A percentile compares a stretch with the other conserved stretches of the same genome.
phyloP scores from a whole-genome alignment of 53 echinoderm and acorn worm species.

The Astropecten irregularis region DNA sequence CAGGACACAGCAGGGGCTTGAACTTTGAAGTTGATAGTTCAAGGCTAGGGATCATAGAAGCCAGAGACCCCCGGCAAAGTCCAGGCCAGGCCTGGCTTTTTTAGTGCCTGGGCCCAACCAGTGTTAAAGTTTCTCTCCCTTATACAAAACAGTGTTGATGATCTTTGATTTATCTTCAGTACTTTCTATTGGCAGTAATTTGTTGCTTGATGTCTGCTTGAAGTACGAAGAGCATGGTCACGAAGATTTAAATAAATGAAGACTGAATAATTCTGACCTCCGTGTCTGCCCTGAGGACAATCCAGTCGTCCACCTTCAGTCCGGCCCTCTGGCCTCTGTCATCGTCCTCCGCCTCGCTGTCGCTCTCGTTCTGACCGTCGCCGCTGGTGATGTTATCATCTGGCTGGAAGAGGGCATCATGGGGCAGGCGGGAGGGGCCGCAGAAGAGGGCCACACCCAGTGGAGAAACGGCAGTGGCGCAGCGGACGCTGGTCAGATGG shows the following conservation, averaged over 20 bases:
- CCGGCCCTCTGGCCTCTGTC: conserved; percentile 64
- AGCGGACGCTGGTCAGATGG: conserved; percentile 77
- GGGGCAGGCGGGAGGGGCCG: conserved; percentile 91
- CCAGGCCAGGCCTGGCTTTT: too few species aligned
- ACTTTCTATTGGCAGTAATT: too few species aligned
- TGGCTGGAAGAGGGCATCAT: conserved; percentile 81
- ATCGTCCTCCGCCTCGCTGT: conserved; percentile 83
- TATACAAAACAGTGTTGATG: too few species aligned
- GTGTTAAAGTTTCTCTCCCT: too few species aligned
- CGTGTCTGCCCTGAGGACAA: conserved; percentile 81
- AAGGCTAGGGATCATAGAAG: too few species aligned
- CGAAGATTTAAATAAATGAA: neutral
- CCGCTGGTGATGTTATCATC: conserved; percentile 54
- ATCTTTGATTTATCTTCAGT: too few species aligned
- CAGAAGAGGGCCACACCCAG: conserved; percentile 87
- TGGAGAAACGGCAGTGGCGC: conserved; percentile 83
- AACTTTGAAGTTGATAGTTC: too few species aligned
- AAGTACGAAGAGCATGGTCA: neutral
- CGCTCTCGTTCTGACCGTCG: conserved; percentile 48
- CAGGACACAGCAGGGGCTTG: too few species aligned
- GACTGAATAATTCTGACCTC: conserved; percentile 29
- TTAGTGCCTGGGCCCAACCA: too few species aligned
- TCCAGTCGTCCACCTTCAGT: conserved; percentile 91
- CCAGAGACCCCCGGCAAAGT: too few species aligned
- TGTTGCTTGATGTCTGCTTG: neutral